Conservation (phyloP, 2,888 invertebrate genomes). For the Acleris laterana region DNA sequence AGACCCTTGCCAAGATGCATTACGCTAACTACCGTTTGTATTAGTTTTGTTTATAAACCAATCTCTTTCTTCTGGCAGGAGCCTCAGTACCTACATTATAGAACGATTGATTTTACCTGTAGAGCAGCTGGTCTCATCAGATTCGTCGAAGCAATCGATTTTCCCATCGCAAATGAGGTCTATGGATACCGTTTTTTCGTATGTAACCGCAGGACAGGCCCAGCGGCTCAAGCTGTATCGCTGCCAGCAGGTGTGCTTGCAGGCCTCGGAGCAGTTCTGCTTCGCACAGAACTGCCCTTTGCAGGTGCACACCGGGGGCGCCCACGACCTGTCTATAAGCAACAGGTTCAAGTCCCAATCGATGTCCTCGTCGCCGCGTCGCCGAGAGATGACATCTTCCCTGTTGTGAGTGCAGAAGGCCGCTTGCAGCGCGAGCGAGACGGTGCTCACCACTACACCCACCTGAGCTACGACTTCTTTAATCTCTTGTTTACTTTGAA, state of each 20-base stretch:
- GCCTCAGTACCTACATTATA: too few relatives aligned
- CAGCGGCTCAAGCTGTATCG: conserved; percentile 56
- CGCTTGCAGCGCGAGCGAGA: conserved; percentile 53
- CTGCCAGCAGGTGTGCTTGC: conserved; percentile 61
- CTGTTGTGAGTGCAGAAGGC: conserved; percentile 51
- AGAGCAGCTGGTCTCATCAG: conserved; percentile 64
- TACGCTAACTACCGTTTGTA: too few relatives aligned
- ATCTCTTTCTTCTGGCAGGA: too few relatives aligned
- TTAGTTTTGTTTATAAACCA: too few relatives aligned
- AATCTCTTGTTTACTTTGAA: conserved; percentile 32
- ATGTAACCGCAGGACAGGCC: conserved; percentile 58
- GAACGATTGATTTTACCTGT: conserved; percentile 38
- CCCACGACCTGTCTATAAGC: conserved; percentile 39
- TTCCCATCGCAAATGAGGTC: conserved; percentile 70
- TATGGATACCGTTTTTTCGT: conserved; percentile 51
- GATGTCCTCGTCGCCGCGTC: conserved; percentile 21
- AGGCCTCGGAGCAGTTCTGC: conserved; percentile 51
- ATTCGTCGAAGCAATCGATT: conserved; percentile 69
- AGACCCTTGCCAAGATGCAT: too few relatives aligned
- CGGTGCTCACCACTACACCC: conserved; percentile 51
- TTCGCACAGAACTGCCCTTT: conserved; percentile 49
- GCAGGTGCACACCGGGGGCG: conserved; percentile 57
- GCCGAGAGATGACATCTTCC: conserved; percentile 30
- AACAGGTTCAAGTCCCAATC: conserved; percentile 34
- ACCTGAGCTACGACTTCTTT: conserved; percentile 52